Evolutionary conservation across 1,140 invertebrate genomes (phyloP), one percentile per base, ranked within the genome.

Genomic region (Gryllus bimaculatus): DNA sequence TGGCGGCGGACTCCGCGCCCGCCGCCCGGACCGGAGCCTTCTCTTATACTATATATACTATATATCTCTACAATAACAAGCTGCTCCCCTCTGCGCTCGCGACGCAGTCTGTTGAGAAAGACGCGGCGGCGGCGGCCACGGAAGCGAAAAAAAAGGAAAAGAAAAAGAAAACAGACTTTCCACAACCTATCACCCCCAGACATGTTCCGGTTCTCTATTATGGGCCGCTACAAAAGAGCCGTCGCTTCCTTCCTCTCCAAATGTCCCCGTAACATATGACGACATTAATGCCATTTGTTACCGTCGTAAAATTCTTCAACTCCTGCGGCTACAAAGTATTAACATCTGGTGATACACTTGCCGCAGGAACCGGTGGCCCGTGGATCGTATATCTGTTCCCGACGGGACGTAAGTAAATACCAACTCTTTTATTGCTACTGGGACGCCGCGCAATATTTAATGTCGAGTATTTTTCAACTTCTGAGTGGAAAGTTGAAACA

Each of bases 1-100:
- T 66, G 54, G 54, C 54, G 54, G 18, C 10, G 54, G 18, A 13
- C 54, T 66, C 18, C 54, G 10, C 54, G 54, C 18, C 54, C 54
- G 54, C 18, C 54, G 18, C 54, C 54, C 54, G 18, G 54, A 3
- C 54, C 54, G 10, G 18, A 66, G 10, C 54, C 54, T 18, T 7
- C 54, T 66, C 54, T 18, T 66, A 13, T 66, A 13, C 54, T 66
- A 13, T 18, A 10, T 66, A 18, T 18, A 18, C 54, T 13, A 66
- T 66, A 66, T 66, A 66, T 66, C 54, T 66, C 54, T 66, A 66
- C 54, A 66, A 66, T 66, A 66, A 66, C 54, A 66, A 66, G 54
- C 54, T 66, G 10, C 10, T 18, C 54, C 10, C 10, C 54, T 10
- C 54, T 1, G 54, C 54, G 7, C 18, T 66, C 54, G 54, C 54